Base-by-base conservation (phyloP, 2,113 vertebrate genomes). In the Psettodes erumei region DNA sequence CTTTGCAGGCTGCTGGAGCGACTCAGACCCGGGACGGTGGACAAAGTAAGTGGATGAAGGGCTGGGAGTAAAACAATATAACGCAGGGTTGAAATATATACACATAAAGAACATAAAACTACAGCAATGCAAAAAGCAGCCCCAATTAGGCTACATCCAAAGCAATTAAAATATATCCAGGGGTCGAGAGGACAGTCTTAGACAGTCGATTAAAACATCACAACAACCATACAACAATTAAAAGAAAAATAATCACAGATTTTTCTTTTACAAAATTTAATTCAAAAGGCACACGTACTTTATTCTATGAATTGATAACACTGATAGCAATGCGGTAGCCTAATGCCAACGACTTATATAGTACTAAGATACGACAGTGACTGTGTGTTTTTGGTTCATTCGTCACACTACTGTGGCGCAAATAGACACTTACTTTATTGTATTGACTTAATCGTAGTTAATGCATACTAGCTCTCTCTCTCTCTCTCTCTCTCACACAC, bases 1-100 rank as follows among this genome's bases (percentile, higher is more conserved):
- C 93, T 98, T 51, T 98, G 96, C 93, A 82, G 94, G 81, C 95
- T 98, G 89, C 90, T 98, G 93, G 96, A 97, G 78, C 91, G 96
- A 54, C 93, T 98, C 88, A 91, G 95, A 56, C 95, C 96, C 38
- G 96, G 96, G 62, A 94, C 95, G 63, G 92, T 96, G 76, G 94
- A 96, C 77, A 96, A 94, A 94, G 97, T 98, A 83, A 93, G 93
- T 85, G 54, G 6, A 62, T 6, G 45, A 23, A 32, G 23, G 37
- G 59, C 32, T 1, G 2, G 4, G 9, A 47, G 6, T 21, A 40
- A 56, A 9, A n/a, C 9, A 13, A 42, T 28, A 18, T 5, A 10
- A 53, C 11, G 2, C 42, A 32, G 21, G 11, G 42, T 6, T 5
- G n/a, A 16, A 2, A 28, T 11, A 32, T 25, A 48, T 56, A 2